phyloP scores from a whole-genome alignment of 2,113 vertebrate species.

The Tichodroma muraria region DNA sequence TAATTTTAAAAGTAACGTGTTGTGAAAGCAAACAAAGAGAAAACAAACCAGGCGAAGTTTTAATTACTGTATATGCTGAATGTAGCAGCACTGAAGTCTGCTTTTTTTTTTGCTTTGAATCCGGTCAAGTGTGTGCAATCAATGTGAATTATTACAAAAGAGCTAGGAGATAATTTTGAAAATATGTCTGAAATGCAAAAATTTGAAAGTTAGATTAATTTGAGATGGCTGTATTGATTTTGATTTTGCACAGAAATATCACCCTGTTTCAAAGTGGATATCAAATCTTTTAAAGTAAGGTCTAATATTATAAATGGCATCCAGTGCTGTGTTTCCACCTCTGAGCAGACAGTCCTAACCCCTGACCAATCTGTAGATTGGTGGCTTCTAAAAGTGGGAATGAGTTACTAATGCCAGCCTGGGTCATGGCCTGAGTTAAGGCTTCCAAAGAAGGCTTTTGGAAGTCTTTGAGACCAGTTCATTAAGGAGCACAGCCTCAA shows the following conservation, averaged over 20 bases:
- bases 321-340: neutral
- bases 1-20: constrained; percentile 1
- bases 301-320: neutral
- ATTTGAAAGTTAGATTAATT: constrained; percentile 49
- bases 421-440: too few relatives aligned
- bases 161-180: constrained; percentile 63
- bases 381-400: neutral
- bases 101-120: constrained; percentile 65
- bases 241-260: constrained; percentile 31
- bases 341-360: neutral
- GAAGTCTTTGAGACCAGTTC: neutral
- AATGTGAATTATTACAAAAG: constrained; percentile 66
- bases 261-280: constrained; percentile 22
- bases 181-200: constrained; percentile 68
- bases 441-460: neutral
- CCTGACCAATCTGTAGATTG: neutral
- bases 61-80: constrained; percentile 63
- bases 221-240: constrained; percentile 63
- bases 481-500: neutral
- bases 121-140: constrained; percentile 62
- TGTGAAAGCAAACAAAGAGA: neutral
- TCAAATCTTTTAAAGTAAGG: constrained; percentile 35
- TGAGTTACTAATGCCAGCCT: neutral
- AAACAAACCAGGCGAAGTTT: constrained; percentile 9
- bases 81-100: constrained; percentile 24